These are phyloP conservation scores for Recurvirostra avosetta DNA, from an alignment of 2,113 vertebrate species.

Conservation along the genomic window DNA sequence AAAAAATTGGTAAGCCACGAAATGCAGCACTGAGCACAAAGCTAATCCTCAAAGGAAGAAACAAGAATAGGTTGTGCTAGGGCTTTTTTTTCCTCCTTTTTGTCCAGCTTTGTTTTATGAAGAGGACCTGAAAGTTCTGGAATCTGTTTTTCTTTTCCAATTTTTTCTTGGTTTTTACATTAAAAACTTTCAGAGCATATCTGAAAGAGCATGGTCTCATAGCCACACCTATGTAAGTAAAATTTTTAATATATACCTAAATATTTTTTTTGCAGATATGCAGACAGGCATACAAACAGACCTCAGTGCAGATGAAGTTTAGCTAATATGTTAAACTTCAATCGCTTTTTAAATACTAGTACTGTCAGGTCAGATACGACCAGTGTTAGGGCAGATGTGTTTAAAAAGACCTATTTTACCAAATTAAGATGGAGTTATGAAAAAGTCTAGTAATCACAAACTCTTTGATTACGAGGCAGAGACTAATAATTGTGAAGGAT, in stretches of 20 bases:
- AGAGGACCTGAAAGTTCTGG: neutral
- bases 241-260: neutral
- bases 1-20: slow-evolving; percentile 24
- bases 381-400: neutral
- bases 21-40: neutral
- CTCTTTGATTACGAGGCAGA: neutral
- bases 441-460: neutral
- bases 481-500: neutral
- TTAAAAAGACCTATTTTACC: neutral
- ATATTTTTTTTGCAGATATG: neutral
- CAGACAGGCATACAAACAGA: neutral
- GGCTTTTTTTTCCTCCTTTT: neutral
- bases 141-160: neutral
- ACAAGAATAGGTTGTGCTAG: neutral
- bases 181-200: neutral
- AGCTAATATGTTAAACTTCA: neutral
- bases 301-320: neutral
- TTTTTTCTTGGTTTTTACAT: neutral
- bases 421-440: neutral
- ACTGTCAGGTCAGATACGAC: neutral
- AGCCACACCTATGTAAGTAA: neutral
- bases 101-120: neutral
- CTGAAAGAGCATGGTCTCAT: neutral
- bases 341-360: neutral
- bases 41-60: slow-evolving; percentile 31